Percentiles rank a stretch among this genome's conserved stretches.
Conservation (phyloP, 2,888 invertebrate genomes). For the Mythimna pallens region DNA sequence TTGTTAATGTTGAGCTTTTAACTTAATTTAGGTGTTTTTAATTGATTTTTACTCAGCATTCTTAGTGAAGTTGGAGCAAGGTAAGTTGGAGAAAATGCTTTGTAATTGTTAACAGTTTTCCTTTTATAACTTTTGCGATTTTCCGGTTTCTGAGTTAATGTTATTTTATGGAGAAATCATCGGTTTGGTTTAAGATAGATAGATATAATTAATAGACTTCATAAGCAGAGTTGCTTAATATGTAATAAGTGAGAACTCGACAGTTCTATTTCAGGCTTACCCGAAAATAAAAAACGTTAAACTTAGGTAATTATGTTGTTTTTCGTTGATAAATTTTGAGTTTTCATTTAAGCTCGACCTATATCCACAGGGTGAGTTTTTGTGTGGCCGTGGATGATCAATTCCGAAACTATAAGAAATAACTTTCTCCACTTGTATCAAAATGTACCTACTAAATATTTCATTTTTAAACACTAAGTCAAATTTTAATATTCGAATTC, state of each 20-base stretch:
- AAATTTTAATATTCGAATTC: not conserved
- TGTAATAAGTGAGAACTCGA: not conserved
- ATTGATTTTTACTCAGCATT: conserved; percentile 53
- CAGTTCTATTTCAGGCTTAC: not conserved
- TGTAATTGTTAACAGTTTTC: conserved; percentile 31
- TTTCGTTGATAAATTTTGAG: not conserved
- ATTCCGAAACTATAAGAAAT: too few species aligned
- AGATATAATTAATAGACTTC: too few species aligned
- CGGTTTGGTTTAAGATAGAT: not conserved
- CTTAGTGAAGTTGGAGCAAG: conserved; percentile 22
- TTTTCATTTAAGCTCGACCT: too few species aligned
- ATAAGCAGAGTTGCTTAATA: too few species aligned
- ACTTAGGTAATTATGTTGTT: too few species aligned
- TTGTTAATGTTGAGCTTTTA: conserved; percentile 61
- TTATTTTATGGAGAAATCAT: not conserved
- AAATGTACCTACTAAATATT: too few species aligned
- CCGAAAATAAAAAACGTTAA: not conserved
- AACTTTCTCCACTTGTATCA: too few species aligned
- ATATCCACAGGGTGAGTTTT: too few species aligned
- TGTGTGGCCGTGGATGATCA: too few species aligned
- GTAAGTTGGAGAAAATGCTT: conserved; percentile 46
- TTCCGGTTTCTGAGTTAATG: conserved; percentile 6
- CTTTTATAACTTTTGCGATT: conserved; percentile 10
- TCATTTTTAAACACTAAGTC: not conserved
- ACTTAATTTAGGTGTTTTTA: conserved; percentile 56